Evolutionary conservation across 2,113 vertebrate genomes (phyloP), one percentile per base, ranked within the genome.

Genomic region (Thamnophis sirtalis): DNA sequence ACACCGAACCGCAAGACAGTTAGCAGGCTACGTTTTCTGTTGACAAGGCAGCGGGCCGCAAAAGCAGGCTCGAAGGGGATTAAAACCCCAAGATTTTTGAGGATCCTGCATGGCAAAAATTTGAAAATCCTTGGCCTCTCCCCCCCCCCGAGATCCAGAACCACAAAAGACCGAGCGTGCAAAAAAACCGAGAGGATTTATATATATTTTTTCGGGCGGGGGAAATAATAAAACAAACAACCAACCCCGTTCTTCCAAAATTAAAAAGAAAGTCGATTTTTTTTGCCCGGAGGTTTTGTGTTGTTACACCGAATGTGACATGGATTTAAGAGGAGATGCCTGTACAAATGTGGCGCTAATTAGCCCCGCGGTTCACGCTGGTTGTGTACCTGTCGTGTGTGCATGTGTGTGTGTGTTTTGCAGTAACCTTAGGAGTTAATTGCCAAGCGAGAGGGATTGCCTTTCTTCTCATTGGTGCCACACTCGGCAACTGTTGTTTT

Each of bases 381-480:
- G 68, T 54, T 2, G 3, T 1, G 8, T 33, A n/a, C 80, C n/a
- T n/a, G n/a, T n/a, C n/a, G n/a, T 43, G 38, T 3, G 91, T 48
- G 49, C 43, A 11, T 0, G n/a, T 21, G n/a, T 22, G 4, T 84
- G 50, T 88, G 51, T 91, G 87, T 92, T 88, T 60, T 60, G 58
- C 51, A 11, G 86, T 88, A 92, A 88, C 63, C 91, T 84, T 88
- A 55, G 63, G 63, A 55, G 63, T 84, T 80, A 80, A 84, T 84
- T 55, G 6, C 86, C 5, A 3, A 49, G 38, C 5, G 6, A 2
- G 86, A 84, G 26, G 13, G 15, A 92, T 4, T 84, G 9, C n/a
- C 5, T n/a, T 4, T 13, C 38, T 85, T 80, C 28, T n/a, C 13
- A 91, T 50, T 50, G 17, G 26, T 22, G 84, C 38, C 13, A 24